Evolutionary conservation across 2,113 vertebrate species (phyloP).

Genomic region (Oxyruncus cristatus): DNA sequence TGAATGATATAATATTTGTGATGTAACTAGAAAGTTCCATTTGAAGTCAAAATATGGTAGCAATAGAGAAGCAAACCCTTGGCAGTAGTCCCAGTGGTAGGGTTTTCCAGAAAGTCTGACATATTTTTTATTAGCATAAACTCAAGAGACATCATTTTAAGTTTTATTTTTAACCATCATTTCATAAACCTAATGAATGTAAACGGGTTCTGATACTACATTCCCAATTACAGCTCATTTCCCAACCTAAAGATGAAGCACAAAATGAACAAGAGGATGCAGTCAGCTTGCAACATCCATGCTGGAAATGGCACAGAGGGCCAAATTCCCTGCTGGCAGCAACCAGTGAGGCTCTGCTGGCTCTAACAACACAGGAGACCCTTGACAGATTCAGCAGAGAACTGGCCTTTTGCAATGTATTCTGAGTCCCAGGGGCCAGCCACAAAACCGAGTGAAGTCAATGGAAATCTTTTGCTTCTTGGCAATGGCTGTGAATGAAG

Average conservation of each 20-base stretch:
- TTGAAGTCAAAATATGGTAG: slow-evolving; percentile 67
- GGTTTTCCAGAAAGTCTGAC: slow-evolving; percentile 36
- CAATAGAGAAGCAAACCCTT: slow-evolving; percentile 61
- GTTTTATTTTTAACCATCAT: slow-evolving; percentile 9
- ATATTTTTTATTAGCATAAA: slow-evolving; percentile 33
- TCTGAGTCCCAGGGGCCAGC: neutral
- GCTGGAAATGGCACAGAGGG: neutral
- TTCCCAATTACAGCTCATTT: slow-evolving; percentile 7
- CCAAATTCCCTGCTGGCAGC: neutral
- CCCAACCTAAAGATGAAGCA: neutral
- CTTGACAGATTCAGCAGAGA: neutral
- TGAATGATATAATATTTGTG: slow-evolving; percentile 60
- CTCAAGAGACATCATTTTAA: neutral
- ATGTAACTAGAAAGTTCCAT: slow-evolving; percentile 52
- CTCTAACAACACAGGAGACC: neutral
- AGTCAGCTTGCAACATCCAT: neutral
- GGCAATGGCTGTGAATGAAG: neutral
- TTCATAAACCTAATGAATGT: slow-evolving; percentile 23
- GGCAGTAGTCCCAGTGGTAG: slow-evolving; percentile 49
- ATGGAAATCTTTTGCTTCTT: slow-evolving; percentile 40
- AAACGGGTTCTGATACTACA: neutral
- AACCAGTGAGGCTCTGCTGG: neutral
- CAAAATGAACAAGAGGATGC: neutral
- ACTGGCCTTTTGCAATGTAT: neutral
- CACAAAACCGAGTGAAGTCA: slow-evolving; percentile 17